phyloP scores from a whole-genome alignment of 2,113 vertebrate species.

The Perca schrenkii region DNA sequence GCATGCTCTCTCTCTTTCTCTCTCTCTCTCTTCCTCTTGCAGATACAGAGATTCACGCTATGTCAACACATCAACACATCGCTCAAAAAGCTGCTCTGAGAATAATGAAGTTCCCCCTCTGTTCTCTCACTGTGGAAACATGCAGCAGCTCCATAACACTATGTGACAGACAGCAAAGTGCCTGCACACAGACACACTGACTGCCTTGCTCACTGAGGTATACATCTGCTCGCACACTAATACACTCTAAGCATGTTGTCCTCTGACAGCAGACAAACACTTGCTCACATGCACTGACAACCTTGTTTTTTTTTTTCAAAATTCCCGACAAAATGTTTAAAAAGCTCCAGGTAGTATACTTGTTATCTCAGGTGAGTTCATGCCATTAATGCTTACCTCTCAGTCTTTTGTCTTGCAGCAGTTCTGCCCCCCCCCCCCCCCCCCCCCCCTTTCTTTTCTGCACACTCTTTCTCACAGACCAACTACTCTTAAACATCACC shows the following conservation, averaged over 20 bases:
- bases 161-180: conserved; percentile 66
- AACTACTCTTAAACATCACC: conserved; percentile 51
- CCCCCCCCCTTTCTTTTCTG: neutral
- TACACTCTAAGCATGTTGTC: conserved; percentile 28
- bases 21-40: conserved; percentile 47
- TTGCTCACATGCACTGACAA: conserved; percentile 21
- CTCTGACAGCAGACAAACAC: conserved; percentile 42
- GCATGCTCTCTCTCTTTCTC: conserved; percentile 23
- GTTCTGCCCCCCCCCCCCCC: neutral
- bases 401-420: conserved; percentile 74
- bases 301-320: neutral
- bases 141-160: conserved; percentile 60
- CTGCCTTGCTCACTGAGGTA: conserved; percentile 24
- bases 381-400: conserved; percentile 37
- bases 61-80: conserved; percentile 66
- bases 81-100: conserved; percentile 64
- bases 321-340: conserved; percentile 42
- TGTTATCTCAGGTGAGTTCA: conserved; percentile 59
- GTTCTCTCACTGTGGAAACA: conserved; percentile 53
- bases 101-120: conserved; percentile 78
- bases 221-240: conserved; percentile 15
- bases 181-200: conserved; percentile 41
- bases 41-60: conserved; percentile 65
- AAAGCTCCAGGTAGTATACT: conserved; percentile 35
- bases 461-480: conserved; percentile 24